Evolutionary conservation across 1,140 invertebrate species (phyloP), one percentile per base, ranked within the genome.

Genomic region (Tribolium castaneum): DNA sequence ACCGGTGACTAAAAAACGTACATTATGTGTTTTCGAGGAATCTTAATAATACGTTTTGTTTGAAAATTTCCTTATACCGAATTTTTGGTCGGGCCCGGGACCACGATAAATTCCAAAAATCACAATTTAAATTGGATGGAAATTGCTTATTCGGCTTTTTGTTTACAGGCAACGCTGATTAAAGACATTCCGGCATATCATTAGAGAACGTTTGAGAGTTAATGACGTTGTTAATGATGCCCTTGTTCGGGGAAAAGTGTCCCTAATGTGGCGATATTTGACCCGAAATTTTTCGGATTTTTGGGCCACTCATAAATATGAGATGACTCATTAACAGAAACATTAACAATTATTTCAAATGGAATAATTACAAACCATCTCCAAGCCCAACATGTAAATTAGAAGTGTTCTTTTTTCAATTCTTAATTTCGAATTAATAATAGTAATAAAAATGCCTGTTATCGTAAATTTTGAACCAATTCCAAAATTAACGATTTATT

Each of bases 41-140:
- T 77, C 75, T 77, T 80, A 80, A 80, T 80, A 80, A 80, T 74
- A 77, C 14, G 70, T 73, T 73, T 75, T 45, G 62, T 75, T 56
- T 70, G 14, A 50, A 74, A 78, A 62, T 49, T 73, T 66, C 51
- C 13, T 62, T 12, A n/a, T n/a, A 66, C 59, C 59, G 59, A 66
- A 39, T 74, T 75, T 73, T 51, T 25, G 3, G 50, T 10, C 12
- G 13, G n/a, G 39, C 16, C 5, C 62, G 3, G 10, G 10, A 22
- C 10, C 2, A 22, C 2, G n/a, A 66, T 77, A 77, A 77, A 52
- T 71, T 71, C 71, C 19, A 66, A 56, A 59, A 62, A 75, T 62
- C 62, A 59, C 52, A 62, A 77, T 73, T 77, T 72, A 72, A 59
- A 72, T 59, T 35, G 14, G 50, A 72, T 70, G 45, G 66, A 70